A percentile compares a stretch with the other conserved stretches of the same genome.
phyloP scores from a whole-genome alignment of 2,888 invertebrate species.

The Ethmia dodecea region DNA sequence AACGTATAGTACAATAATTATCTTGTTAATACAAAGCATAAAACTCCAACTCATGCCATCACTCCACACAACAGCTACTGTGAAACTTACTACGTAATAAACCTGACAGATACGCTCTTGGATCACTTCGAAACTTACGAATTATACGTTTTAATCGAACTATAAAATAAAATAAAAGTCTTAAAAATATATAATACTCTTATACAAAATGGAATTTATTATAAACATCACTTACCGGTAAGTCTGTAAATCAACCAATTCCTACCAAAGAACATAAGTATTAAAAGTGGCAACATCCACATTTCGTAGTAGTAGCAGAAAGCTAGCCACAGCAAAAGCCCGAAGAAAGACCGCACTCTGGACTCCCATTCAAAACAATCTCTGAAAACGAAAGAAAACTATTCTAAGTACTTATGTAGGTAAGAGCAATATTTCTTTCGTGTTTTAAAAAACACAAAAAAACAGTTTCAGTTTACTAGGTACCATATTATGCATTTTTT shows the following conservation, averaged over 20 bases:
- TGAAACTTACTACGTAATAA: conserved; percentile 52
- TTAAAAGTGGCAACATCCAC: conserved; percentile 93
- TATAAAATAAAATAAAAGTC: conserved; percentile 34
- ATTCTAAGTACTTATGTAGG: too few relatives aligned
- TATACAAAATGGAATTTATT: background rate
- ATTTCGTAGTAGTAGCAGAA: conserved; percentile 96
- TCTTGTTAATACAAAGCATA: too few relatives aligned
- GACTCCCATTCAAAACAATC: conserved; percentile 99
- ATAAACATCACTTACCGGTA: conserved; percentile 42
- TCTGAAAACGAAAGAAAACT: conserved; percentile 74
- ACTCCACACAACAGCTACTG: too few relatives aligned
- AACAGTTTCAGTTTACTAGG: too few relatives aligned
- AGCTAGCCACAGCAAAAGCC: conserved; percentile 90
- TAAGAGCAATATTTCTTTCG: too few relatives aligned
- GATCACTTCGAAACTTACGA: conserved; percentile 36
- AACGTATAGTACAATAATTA: too few relatives aligned
- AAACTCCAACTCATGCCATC: too few relatives aligned
- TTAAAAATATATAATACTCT: conserved; percentile 3
- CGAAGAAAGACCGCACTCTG: conserved; percentile 87
- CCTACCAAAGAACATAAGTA: conserved; percentile 87
- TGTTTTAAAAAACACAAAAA: too few relatives aligned
- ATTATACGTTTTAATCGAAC: conserved; percentile 43
- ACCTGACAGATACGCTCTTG: conserved; percentile 38
- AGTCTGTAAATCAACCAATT: conserved; percentile 71
- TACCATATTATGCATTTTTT: too few relatives aligned